Evolutionary conservation across 2,797 vertebrate species (phyloP), one percentile per base, ranked within the genome.

Genomic region (Lophura swinhoii): DNA sequence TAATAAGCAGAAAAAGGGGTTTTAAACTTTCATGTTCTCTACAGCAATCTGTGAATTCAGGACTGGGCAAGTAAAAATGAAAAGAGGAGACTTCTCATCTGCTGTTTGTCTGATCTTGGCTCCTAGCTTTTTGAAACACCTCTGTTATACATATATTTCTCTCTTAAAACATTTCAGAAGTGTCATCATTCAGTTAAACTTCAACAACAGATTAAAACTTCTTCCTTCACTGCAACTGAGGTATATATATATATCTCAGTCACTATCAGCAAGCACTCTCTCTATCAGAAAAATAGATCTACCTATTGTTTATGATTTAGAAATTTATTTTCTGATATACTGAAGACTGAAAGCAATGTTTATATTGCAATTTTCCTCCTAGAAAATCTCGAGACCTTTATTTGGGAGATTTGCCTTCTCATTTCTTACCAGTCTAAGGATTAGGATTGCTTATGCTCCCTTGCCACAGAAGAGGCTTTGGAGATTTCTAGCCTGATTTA

Each of bases 401-500:
- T 82, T 24, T 93, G 67, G 33, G 46, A 93, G 56, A 64, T 94
- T 53, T 87, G 84, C 74, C 48, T 90, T 88, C 68, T 84, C 35
- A 4, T 60, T 90, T 80, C 78, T 92, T 1, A 2, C 81, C 92
- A 92, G 81, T 49, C n/a, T 90, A 64, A 84, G 92, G 81, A 96
- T 95, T 95, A 95, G 20, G 44, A 76, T 68, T 87, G 84, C 91
- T 92, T 90, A 71, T 84, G 90, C 84, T 89, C 76, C 48, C 69
- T 15, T 77, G 78, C 31, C 64, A 70, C 87, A 77, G 84, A 94
- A 94, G 68, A 91, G 88, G 91, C 91, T 96, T 96, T 95, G 78
- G 91, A 94, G 87, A 95, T 95, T 96, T 96, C 81, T 71, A 93
- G 87, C 86, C 78, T 92, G 84, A 92, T 94, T 95, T 93, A 95